phyloP scores from a whole-genome alignment of 2,888 invertebrate species.

The Callinectes sapidus region DNA sequence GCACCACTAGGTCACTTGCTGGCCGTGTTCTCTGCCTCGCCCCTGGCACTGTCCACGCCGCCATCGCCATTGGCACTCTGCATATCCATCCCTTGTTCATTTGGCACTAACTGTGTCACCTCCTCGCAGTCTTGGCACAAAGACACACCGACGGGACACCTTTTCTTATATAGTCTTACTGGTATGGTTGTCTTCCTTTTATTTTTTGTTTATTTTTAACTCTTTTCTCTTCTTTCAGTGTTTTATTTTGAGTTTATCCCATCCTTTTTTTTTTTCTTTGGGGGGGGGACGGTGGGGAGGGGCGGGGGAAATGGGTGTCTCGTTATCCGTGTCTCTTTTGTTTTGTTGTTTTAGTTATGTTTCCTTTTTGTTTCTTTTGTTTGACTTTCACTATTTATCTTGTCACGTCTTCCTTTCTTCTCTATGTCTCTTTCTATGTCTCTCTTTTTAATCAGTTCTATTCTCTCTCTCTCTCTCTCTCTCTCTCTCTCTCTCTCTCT shows the following conservation, averaged over 20 bases:
- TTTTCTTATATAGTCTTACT: background rate
- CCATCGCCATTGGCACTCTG: background rate
- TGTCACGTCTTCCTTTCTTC: background rate
- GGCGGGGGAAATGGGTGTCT: too few species aligned
- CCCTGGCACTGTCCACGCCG: constrained; percentile 25
- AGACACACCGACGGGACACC: background rate
- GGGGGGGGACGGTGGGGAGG: too few species aligned
- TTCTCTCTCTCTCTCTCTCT: too few species aligned
- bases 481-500: too few species aligned
- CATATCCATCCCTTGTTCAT: background rate
- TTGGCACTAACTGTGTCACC: background rate
- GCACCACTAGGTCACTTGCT: background rate
- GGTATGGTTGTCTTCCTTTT: background rate
- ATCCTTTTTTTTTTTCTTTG: background rate
- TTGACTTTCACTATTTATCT: background rate
- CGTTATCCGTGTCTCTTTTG: background rate
- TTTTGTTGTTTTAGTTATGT: background rate
- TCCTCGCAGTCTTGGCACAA: background rate
- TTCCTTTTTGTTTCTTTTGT: background rate
- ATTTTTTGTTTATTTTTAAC: too few species aligned
- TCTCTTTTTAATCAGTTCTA: too few species aligned
- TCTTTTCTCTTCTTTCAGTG: background rate
- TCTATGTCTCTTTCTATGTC: too few species aligned
- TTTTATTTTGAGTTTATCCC: background rate
- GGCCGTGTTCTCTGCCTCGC: background rate